These are phyloP conservation scores for Anthoscopus minutus DNA, from an alignment of 2,113 vertebrate species.

Conservation along the genomic window DNA sequence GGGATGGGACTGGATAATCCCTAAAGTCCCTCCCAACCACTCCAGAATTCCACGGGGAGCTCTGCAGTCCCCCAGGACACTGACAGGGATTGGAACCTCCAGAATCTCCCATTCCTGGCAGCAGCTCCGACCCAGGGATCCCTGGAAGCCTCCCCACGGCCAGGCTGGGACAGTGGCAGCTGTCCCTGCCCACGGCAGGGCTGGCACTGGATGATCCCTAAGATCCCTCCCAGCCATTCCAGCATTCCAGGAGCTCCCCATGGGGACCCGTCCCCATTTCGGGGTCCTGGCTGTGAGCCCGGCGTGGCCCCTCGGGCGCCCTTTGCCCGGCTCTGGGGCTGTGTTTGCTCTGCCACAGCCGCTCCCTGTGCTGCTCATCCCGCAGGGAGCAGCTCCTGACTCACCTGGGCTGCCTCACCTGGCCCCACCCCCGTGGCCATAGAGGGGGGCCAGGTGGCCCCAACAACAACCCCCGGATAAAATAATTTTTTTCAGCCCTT, in stretches of 20 bases:
- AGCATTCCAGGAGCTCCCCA: background rate
- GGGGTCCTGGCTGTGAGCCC: no score
- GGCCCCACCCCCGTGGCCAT: background rate
- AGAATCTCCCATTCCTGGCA: background rate
- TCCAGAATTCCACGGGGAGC: background rate
- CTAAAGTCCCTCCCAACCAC: background rate
- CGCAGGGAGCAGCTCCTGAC: background rate
- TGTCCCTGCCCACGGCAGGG: background rate
- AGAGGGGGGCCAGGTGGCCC: background rate
- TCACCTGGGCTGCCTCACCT: background rate
- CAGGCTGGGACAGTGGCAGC: background rate
- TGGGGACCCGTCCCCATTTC: rapidly evolving
- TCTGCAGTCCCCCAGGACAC: background rate
- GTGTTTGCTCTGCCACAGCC: background rate
- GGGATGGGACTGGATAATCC: background rate
- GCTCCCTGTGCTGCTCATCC: background rate
- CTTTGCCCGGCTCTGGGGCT: background rate
- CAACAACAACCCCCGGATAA: rapidly evolving
- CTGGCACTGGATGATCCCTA: rapidly evolving
- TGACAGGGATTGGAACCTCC: background rate
- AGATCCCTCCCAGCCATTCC: background rate
- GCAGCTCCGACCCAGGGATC: background rate
- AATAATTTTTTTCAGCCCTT: background rate
- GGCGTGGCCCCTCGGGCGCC: background rate
- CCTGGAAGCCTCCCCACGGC: background rate